These are phyloP conservation scores for Indicator maculatus DNA, from an alignment of 2,113 vertebrate genomes.

Conservation along the genomic window DNA sequence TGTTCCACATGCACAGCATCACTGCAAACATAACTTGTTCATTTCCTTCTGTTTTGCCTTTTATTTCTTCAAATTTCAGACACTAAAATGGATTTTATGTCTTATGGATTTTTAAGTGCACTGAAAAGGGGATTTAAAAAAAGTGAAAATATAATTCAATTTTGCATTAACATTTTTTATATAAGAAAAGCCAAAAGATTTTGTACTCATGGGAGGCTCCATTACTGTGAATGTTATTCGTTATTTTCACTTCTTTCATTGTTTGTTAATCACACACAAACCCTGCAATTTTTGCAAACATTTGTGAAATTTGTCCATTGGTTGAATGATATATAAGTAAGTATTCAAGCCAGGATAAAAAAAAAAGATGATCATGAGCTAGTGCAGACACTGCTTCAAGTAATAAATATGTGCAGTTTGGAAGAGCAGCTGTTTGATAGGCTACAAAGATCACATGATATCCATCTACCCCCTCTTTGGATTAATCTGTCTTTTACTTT, in stretches of 20 bases:
- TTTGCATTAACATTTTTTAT: neutral
- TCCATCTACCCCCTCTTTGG: neutral
- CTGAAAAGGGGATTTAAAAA: neutral
- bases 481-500: neutral
- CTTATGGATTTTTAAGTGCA: neutral
- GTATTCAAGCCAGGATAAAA: neutral
- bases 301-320: neutral
- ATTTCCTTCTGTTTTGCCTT: slow-evolving; percentile 3
- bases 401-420: neutral
- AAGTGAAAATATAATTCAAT: neutral
- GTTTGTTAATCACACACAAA: neutral
- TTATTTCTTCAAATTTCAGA: slow-evolving; percentile 26
- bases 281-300: neutral
- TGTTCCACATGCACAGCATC: neutral
- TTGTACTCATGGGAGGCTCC: neutral
- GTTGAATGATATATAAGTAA: neutral
- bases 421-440: neutral
- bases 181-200: neutral
- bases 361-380: neutral
- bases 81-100: neutral
- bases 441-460: neutral
- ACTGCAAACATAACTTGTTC: slow-evolving; percentile 15
- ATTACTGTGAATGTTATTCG: neutral
- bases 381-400: neutral
- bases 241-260: neutral